Percentiles rank a stretch among this genome's conserved stretches.
Evolutionary conservation across 2,113 vertebrate species (phyloP).

Genomic region (Marmota flaviventris): DNA sequence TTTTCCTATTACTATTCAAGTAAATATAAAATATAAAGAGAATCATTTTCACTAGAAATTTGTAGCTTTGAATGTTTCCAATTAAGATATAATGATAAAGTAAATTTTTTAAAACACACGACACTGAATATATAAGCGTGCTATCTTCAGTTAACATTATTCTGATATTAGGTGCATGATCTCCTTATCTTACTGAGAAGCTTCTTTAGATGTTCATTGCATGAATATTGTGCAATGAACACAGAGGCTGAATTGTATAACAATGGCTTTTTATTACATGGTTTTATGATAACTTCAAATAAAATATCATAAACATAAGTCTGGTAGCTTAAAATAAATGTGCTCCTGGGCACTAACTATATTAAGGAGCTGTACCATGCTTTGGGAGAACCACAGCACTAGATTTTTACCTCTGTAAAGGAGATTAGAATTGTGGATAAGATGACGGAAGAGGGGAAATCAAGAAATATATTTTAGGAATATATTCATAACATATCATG

Average conservation of each 20-base stretch:
- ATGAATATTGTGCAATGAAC: no score
- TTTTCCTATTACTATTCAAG: constrained; percentile 48
- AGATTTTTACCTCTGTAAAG: background rate
- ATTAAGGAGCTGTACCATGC: background rate
- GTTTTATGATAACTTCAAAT: constrained; percentile 6
- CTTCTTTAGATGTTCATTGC: background rate
- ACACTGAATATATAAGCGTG: background rate
- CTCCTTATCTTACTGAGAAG: background rate
- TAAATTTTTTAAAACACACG: background rate
- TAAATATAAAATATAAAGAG: constrained; percentile 21
- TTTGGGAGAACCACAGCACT: background rate
- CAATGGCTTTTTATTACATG: background rate
- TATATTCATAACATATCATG: background rate
- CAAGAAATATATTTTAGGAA: background rate
- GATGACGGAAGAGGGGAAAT: background rate
- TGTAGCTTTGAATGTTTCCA: background rate
- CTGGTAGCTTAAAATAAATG: background rate
- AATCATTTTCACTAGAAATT: constrained; percentile 25
- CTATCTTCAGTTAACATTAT: background rate
- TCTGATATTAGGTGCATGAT: background rate
- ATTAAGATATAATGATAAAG: background rate
- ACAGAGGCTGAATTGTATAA: background rate
- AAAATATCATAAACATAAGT: constrained; percentile 22
- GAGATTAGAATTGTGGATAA: background rate
- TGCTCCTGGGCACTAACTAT: background rate